Conservation (phyloP, 1,140 invertebrate species). For the Drosophila tristis region DNA sequence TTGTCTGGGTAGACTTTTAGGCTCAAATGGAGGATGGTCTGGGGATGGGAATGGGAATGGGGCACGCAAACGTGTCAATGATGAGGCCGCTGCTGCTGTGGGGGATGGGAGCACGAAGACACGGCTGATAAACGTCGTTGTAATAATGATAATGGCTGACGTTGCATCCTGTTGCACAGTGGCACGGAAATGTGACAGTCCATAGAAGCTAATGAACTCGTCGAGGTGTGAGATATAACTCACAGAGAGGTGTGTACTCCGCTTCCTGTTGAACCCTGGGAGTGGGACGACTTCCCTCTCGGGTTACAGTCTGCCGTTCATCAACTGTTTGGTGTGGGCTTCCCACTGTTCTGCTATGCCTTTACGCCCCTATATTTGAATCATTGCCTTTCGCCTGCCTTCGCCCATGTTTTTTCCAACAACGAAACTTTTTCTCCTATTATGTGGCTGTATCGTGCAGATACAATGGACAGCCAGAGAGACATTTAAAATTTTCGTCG, state of each 20-base stretch:
- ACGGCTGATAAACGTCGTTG: conserved; percentile 59
- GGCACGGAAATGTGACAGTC: conserved; percentile 28
- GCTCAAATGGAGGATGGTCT: conserved; percentile 12
- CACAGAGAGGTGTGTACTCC: conserved; percentile 3
- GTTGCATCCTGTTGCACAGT: conserved; percentile 59
- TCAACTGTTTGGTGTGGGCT: no score
- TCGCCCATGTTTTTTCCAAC: neutral
- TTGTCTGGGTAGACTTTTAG: conserved; percentile 52
- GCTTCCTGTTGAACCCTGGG: neutral
- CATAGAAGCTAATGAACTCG: conserved; percentile 40
- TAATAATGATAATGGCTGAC: conserved; percentile 77
- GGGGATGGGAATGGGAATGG: neutral
- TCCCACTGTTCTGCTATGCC: no score
- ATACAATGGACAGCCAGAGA: conserved; percentile 62
- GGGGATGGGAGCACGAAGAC: conserved; percentile 3
- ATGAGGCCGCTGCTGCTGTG: conserved; percentile 22
- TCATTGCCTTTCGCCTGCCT: conserved; percentile 22
- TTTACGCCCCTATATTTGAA: conserved; percentile 7
- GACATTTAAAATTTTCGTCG: conserved; percentile 72
- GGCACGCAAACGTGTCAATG: conserved; percentile 72
- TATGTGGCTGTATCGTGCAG: conserved; percentile 19
- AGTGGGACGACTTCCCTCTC: no score
- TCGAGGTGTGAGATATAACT: conserved; percentile 1
- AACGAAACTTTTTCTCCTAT: conserved; percentile 23
- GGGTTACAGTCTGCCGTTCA: no score